These are phyloP conservation scores for Blastobasis adustella DNA, from an alignment of 2,888 invertebrate genomes.

Conservation along the genomic window DNA sequence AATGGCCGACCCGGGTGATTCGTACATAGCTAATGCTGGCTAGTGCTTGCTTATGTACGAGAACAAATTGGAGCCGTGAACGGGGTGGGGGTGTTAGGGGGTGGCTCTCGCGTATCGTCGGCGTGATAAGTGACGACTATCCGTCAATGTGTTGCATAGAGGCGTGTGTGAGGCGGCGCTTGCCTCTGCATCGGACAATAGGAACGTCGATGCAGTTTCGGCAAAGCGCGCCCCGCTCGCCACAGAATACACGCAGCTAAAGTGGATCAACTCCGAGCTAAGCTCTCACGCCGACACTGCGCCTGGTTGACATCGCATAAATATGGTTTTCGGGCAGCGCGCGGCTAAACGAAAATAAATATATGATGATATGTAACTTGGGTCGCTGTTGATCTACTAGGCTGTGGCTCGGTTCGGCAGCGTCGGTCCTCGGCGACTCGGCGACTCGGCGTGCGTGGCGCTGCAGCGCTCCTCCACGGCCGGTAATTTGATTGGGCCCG, in stretches of 20 bases:
- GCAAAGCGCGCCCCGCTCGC: conserved; percentile 20
- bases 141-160: conserved; percentile 49
- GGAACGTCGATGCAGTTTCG: conserved; percentile 35
- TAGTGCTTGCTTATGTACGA: conserved; percentile 24
- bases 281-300: background rate
- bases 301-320: too few species aligned
- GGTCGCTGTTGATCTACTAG: conserved; percentile 16
- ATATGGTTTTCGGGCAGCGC: too few species aligned
- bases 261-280: conserved; percentile 16
- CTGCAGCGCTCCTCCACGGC: conserved; percentile 63
- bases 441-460: conserved; percentile 39
- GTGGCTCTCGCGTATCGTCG: conserved; percentile 35
- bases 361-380: background rate
- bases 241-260: conserved; percentile 35
- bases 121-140: conserved; percentile 48
- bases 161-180: conserved; percentile 25
- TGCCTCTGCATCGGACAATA: conserved; percentile 34
- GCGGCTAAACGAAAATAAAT: background rate
- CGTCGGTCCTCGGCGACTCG: conserved; percentile 48
- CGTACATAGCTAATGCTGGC: conserved; percentile 8
- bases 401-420: conserved; percentile 29
- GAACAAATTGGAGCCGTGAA: conserved; percentile 32
- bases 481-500: conserved; percentile 73
- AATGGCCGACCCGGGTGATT: conserved; percentile 2
- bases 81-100: conserved; percentile 27